These are phyloP conservation scores for Aselliscus stoliczkanus DNA, from an alignment of 2,797 vertebrate species.

Conservation along the genomic window DNA sequence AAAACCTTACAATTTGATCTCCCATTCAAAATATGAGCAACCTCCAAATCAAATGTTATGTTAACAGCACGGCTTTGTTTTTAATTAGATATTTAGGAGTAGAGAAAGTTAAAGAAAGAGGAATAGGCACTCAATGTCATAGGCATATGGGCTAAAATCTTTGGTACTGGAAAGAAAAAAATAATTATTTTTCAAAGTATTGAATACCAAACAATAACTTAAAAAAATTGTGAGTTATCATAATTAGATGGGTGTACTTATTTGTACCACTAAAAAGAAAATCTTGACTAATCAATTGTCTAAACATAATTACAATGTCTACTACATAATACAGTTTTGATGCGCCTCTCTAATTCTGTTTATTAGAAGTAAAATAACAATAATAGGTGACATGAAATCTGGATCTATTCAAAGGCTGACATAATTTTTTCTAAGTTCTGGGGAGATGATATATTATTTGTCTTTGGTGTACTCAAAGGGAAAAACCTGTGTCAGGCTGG, in stretches of 20 bases:
- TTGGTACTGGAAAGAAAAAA: neutral
- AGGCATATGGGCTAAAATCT: neutral
- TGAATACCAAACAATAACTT: conserved; percentile 4
- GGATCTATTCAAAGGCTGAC: neutral
- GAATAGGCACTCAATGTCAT: neutral
- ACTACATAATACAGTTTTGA: neutral
- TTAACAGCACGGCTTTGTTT: conserved; percentile 29
- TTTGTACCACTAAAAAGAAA: neutral
- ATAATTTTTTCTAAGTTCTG: neutral
- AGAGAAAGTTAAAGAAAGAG: neutral
- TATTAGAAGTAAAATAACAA: conserved; percentile 45
- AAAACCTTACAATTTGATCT: neutral
- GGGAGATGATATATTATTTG: neutral
- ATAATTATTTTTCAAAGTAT: neutral
- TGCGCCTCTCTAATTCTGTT: conserved; percentile 22
- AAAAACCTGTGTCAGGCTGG: neutral
- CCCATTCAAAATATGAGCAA: conserved; percentile 30
- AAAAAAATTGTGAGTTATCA: neutral
- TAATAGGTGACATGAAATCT: neutral
- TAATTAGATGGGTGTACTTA: neutral
- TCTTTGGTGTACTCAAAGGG: neutral
- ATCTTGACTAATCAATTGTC: neutral
- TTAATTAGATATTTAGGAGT: conserved; percentile 14
- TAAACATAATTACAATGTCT: conserved; percentile 39
- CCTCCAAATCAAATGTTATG: conserved; percentile 26